Percentiles rank a stretch among this genome's conserved stretches.
These are phyloP conservation scores for Mus pahari DNA, from an alignment of 2,113 vertebrate genomes.

Conservation along the genomic window DNA sequence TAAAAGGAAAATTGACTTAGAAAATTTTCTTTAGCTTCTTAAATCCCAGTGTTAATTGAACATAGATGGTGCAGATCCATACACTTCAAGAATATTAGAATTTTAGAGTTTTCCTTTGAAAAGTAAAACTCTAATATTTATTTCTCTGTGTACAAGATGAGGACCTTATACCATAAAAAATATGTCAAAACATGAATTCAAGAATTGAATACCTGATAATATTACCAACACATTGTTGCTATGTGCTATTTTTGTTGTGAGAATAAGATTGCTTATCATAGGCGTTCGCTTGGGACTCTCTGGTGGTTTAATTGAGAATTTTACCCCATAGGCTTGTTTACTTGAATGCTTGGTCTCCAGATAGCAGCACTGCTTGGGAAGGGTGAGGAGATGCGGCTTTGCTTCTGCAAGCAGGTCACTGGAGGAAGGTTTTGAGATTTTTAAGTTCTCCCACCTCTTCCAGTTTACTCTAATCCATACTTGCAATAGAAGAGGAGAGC, in stretches of 20 bases:
- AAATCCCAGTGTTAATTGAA: neutral
- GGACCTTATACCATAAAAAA: neutral
- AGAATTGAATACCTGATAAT: neutral
- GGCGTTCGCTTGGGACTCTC: neutral
- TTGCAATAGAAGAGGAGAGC: neutral
- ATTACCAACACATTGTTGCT: neutral
- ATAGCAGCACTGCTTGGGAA: neutral
- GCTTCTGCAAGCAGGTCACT: neutral
- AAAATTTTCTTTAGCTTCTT: neutral
- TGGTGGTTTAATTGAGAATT: neutral
- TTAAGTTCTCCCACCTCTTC: neutral
- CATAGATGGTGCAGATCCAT: neutral
- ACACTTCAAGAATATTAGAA: neutral
- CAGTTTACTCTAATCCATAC: neutral
- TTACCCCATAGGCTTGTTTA: neutral
- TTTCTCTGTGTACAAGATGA: neutral
- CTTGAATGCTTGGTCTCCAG: neutral
- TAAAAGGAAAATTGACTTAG: neutral
- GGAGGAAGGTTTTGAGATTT: neutral
- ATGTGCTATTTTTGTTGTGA: neutral
- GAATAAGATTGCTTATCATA: neutral
- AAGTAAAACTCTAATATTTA: neutral
- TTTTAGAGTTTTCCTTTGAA: neutral
- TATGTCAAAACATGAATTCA: neutral
- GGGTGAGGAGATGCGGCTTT: rapidly evolving